phyloP scores from a whole-genome alignment of 2,797 vertebrate genomes.

The Macropodus opercularis region DNA sequence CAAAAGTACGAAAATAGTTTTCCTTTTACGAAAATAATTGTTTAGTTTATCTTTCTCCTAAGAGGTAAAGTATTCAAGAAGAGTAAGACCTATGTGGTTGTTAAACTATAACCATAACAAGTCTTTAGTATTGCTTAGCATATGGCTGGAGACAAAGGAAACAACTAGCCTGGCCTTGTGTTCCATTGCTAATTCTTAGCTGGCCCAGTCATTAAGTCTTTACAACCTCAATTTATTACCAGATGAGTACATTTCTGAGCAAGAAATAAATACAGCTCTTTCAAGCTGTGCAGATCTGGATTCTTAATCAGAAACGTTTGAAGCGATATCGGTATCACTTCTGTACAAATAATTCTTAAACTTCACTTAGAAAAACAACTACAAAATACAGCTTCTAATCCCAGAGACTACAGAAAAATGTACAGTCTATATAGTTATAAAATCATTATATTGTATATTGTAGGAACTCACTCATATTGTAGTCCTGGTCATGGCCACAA shows the following conservation, averaged over 20 bases:
- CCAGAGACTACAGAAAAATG: background rate
- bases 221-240: background rate
- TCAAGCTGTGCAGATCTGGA: no score
- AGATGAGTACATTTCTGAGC: no score
- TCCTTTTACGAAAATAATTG: background rate
- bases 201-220: background rate
- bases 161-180: background rate
- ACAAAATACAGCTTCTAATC: background rate
- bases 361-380: no score
- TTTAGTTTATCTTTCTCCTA: background rate
- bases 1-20: background rate
- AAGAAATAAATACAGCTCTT: no score
- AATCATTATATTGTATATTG: background rate
- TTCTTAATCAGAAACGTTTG: no score
- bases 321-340: no score
- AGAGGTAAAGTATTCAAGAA: background rate
- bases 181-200: background rate
- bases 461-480: slow-evolving; percentile 84
- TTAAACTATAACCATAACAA: background rate
- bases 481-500: slow-evolving; percentile 69
- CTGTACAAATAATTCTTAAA: no score
- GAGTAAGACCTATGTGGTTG: no score
- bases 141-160: background rate
- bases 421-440: background rate
- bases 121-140: background rate